Base-by-base conservation (phyloP, 2,888 invertebrate species). In the Nomada ruficornis region DNA sequence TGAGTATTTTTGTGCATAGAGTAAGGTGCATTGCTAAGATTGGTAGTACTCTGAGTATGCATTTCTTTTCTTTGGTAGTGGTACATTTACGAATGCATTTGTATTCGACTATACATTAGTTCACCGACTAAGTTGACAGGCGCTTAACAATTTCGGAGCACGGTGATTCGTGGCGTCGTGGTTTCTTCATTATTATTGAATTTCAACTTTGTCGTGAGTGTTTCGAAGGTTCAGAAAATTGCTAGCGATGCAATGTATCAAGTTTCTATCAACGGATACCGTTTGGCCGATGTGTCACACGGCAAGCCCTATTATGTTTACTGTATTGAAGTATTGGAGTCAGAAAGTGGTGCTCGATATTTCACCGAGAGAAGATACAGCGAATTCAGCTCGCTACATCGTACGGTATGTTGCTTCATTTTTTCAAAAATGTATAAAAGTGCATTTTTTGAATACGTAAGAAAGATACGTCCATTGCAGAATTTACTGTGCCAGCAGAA, bases 311-410 rank as follows among this genome's bases (percentile, higher is more conserved):
- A 94, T 88, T 94, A 94, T 90, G 94, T 94, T 80, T 95, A 94
- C 84, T 92, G 93, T 23, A 91, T 95, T 73, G 94, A 94, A 89
- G 92, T 95, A 57, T 76, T 90, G 54, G 89, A 93, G 42, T 82
- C 90, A n/a, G 91, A 91, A 74, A 93, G 91, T 70, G 91, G 92
- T 72, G 91, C 93, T 26, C 92, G 91, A 81, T 92, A 94, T 77
- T 93, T 94, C 80, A 92, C 95, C 63, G 95, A 95, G 87, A 95
- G 94, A 89, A 92, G 95, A 89, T 95, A 95, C 90, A 95, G 95
- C 81, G 95, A 95, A 88, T 95, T 95, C 91, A 95, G 95, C 87
- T 94, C 94, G 52, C 90, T 95, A 29, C 95, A 95, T 89, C 94
- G 95, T 86, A 94, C 94, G 94, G 95, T 95, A 93, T 84, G 89